A percentile compares a stretch with the other conserved stretches of the same genome.
Conservation (phyloP, 2,888 invertebrate genomes). For the Drosophila tripunctata region DNA sequence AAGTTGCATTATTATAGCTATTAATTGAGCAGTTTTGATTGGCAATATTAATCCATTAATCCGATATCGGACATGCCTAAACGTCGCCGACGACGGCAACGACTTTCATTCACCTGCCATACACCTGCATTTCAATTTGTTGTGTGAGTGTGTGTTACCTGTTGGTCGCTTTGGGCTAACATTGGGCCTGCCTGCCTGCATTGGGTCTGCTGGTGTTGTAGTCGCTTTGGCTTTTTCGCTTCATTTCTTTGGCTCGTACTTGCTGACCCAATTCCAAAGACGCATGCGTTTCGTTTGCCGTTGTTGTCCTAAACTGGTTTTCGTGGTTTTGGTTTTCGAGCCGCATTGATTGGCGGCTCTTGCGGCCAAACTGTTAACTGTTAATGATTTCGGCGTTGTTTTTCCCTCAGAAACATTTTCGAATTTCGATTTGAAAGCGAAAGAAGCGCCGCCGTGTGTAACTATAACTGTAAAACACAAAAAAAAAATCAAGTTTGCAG, state of each 20-base stretch:
- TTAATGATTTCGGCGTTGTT: constrained; percentile 69
- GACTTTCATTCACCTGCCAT: constrained; percentile 55
- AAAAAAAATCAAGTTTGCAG: constrained; percentile 34
- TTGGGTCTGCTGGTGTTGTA: constrained; percentile 44
- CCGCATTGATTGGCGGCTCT: constrained; percentile 61
- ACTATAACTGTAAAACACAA: constrained; percentile 46
- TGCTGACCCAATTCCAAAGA: constrained; percentile 77
- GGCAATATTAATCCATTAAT: constrained; percentile 16
- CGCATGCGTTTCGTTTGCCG: constrained; percentile 62
- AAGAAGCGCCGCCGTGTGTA: constrained; percentile 57
- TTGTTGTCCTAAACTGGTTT: constrained; percentile 75
- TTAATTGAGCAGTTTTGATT: constrained; percentile 10
- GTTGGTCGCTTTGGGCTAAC: constrained; percentile 22
- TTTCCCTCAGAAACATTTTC: constrained; percentile 60
- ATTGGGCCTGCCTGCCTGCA: constrained; percentile 38
- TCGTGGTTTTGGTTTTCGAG: constrained; percentile 48
- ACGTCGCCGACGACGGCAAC: constrained; percentile 8
- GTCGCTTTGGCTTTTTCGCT: constrained; percentile 53
- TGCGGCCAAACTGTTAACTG: constrained; percentile 67
- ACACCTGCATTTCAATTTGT: constrained; percentile 33
- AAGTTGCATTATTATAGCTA: not conserved
- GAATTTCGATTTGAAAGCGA: constrained; percentile 74
- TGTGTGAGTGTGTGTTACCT: constrained; percentile 25
- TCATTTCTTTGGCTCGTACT: constrained; percentile 62
- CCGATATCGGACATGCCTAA: constrained; percentile 18